Conservation (phyloP, 2,797 vertebrate genomes). For the Tangara arthus region DNA sequence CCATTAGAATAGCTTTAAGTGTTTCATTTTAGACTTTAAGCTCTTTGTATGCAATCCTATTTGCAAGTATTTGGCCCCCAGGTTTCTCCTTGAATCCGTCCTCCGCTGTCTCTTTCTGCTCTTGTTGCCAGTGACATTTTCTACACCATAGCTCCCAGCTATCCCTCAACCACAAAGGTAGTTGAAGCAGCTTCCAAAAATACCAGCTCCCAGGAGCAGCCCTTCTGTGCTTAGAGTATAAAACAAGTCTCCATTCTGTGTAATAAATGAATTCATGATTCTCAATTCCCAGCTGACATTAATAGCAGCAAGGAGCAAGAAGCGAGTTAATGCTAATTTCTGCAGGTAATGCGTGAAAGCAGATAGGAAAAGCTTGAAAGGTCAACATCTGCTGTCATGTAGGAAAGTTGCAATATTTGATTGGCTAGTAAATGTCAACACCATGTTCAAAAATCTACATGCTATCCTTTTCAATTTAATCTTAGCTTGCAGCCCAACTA, state of each 20-base stretch:
- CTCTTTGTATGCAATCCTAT: conserved; percentile 22
- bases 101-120: conserved; percentile 64
- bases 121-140: conserved; percentile 76
- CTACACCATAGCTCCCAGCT: conserved; percentile 76
- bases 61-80: conserved; percentile 71
- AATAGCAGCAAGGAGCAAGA: conserved; percentile 75
- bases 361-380: conserved; percentile 78
- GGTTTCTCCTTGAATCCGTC: conserved; percentile 78
- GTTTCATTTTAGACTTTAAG: conserved; percentile 57
- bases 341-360: conserved; percentile 77
- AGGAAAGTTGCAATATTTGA: conserved; percentile 75
- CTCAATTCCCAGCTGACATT: conserved; percentile 79
- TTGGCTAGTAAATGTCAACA: conserved; percentile 83
- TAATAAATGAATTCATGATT: conserved; percentile 83
- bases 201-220: conserved; percentile 78
- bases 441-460: conserved; percentile 77
- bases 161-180: conserved; percentile 81
- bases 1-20: conserved; percentile 63
- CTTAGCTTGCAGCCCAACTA: conserved; percentile 73
- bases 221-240: conserved; percentile 74
- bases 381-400: conserved; percentile 81
- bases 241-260: conserved; percentile 70
- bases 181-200: conserved; percentile 80
- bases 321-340: conserved; percentile 81
- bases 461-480: conserved; percentile 76